Evolutionary conservation across 2,888 invertebrate species (phyloP).

Genomic region (Notodonta dromedarius): DNA sequence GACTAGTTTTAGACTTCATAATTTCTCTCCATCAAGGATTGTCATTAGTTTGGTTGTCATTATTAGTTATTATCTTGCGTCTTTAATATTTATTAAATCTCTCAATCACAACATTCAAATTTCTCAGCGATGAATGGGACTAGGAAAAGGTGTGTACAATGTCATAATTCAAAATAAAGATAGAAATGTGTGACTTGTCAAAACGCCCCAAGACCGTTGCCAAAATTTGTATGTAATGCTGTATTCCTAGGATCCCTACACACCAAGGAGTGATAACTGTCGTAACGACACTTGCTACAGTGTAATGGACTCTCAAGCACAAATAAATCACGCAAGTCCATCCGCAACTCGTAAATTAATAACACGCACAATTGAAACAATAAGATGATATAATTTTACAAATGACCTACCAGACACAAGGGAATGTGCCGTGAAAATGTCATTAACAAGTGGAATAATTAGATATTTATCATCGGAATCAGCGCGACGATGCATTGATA

Average conservation of each 20-base stretch:
- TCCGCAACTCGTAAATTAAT: conserved; percentile 28
- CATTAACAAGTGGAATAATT: conserved; percentile 81
- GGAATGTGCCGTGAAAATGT: conserved; percentile 78
- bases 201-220: background rate
- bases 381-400: conserved; percentile 59
- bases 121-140: background rate
- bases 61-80: no score
- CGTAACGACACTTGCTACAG: background rate
- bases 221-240: background rate
- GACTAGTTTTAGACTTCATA: background rate
- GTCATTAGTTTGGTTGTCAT: background rate
- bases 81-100: background rate
- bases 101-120: background rate
- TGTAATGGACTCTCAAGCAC: conserved; percentile 2
- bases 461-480: conserved; percentile 80
- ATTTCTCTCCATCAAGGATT: background rate
- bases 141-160: conserved; percentile 2
- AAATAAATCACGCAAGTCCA: conserved; percentile 30
- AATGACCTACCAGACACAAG: conserved; percentile 68
- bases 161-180: background rate
- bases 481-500: conserved; percentile 83
- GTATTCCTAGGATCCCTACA: background rate
- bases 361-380: conserved; percentile 32
- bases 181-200: background rate
- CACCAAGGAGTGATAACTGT: background rate